Evolutionary conservation across 1,140 invertebrate species (phyloP).

Genomic region (Ectropis grisescens): DNA sequence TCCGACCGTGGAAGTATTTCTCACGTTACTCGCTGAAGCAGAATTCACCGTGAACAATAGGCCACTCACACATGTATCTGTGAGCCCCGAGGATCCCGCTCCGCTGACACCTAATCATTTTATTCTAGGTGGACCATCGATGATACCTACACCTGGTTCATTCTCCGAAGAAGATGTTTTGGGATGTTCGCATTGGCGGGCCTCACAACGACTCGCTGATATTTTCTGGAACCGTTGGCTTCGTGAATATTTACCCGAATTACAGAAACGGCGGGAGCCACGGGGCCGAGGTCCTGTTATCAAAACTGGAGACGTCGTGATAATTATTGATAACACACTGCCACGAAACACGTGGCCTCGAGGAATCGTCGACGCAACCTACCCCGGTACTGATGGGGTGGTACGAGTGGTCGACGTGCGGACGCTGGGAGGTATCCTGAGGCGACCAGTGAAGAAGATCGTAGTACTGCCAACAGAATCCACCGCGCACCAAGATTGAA

Average conservation of each 20-base stretch:
- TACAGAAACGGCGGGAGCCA: conserved; percentile 12
- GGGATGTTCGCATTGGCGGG: conserved; percentile 8
- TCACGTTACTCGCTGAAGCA: conserved; percentile 22
- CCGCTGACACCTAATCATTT: not conserved
- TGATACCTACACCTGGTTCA: not conserved
- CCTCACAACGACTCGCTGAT: conserved; percentile 11
- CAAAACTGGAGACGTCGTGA: conserved; percentile 14
- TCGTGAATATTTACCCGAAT: conserved; percentile 21
- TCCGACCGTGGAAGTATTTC: conserved; percentile 19
- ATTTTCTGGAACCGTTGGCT: conserved; percentile 23
- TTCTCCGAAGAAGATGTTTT: not conserved
- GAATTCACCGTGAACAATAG: too few species aligned
- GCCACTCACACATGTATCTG: not conserved
- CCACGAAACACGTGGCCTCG: conserved; percentile 23
- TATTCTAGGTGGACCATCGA: not conserved
- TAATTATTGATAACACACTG: conserved; percentile 13
- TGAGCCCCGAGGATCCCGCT: not conserved
- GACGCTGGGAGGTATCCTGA: conserved; percentile 21
- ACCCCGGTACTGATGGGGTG: conserved; percentile 30
- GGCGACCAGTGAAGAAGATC: conserved; percentile 14
- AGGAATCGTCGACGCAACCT: conserved; percentile 16
- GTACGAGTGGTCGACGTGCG: conserved; percentile 26
- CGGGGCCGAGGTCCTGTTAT: not conserved
- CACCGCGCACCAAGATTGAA: too few species aligned
- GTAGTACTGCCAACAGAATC: conserved; percentile 5